phyloP scores from a whole-genome alignment of 2,113 vertebrate genomes.

The Gnathonemus longibarbis region DNA sequence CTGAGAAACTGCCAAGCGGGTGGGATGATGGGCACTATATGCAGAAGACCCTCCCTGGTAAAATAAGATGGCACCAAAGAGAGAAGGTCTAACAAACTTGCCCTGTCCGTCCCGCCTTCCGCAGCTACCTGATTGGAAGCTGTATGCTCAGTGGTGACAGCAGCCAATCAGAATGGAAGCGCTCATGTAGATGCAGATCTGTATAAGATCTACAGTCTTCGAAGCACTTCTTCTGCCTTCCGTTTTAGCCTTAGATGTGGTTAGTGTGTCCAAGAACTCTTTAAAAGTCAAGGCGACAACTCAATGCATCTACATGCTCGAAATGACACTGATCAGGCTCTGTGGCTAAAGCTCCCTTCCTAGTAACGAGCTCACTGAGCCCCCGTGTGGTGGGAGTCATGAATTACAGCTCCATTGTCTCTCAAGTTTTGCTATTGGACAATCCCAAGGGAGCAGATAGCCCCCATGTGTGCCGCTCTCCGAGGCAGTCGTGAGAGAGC shows the following conservation, averaged over 20 bases:
- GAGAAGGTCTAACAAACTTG: neutral
- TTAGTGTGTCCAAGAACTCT: neutral
- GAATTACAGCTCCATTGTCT: neutral
- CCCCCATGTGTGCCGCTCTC: neutral
- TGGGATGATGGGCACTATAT: neutral
- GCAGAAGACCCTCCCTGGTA: neutral
- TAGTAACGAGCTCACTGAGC: neutral
- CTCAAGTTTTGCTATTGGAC: neutral
- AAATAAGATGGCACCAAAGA: neutral
- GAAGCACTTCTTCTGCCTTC: neutral
- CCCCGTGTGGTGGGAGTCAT: neutral
- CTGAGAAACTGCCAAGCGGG: neutral
- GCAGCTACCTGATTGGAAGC: neutral
- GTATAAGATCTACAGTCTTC: neutral
- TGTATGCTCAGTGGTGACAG: neutral
- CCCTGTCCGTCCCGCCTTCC: neutral
- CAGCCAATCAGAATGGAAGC: neutral
- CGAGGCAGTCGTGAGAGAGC: neutral
- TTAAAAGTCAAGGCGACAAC: neutral
- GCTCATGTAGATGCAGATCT: neutral
- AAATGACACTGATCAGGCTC: neutral
- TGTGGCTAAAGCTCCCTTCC: neutral
- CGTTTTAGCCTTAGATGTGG: neutral
- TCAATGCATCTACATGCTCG: neutral
- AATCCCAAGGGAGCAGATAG: neutral